phyloP scores from a whole-genome alignment of 2,797 vertebrate genomes.

The Sciurus carolinensis region DNA sequence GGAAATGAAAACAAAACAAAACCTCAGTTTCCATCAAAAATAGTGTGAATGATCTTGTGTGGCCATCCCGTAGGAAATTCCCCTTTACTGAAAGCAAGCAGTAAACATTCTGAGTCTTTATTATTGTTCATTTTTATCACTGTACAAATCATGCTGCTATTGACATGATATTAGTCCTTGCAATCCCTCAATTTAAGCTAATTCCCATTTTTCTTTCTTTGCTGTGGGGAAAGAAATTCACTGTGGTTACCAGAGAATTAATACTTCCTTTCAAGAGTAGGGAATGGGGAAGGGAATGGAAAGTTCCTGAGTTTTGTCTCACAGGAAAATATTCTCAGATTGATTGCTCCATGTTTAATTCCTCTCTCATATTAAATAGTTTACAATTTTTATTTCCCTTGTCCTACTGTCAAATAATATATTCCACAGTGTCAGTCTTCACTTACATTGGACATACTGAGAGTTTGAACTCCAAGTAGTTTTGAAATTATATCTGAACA shows the following conservation, averaged over 20 bases:
- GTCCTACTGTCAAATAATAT: not conserved
- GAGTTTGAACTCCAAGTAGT: not conserved
- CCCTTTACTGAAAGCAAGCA: not conserved
- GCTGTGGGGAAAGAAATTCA: not conserved
- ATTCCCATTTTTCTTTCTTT: not conserved
- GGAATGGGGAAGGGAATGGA: not conserved
- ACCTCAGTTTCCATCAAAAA: not conserved
- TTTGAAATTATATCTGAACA: not conserved
- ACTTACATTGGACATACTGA: not conserved
- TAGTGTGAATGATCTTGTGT: not conserved
- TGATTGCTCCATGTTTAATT: not conserved
- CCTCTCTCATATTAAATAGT: not conserved
- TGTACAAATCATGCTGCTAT: not conserved
- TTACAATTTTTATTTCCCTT: not conserved
- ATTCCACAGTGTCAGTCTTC: not conserved
- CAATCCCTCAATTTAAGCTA: not conserved
- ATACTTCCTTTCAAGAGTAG: not conserved
- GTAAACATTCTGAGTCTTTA: not conserved
- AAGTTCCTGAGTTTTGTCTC: not conserved
- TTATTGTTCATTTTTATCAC: not conserved
- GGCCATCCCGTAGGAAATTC: not conserved
- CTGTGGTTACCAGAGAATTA: not conserved
- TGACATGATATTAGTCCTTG: not conserved
- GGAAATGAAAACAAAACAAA: not conserved
- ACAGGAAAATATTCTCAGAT: not conserved